These are phyloP conservation scores for Phaethon lepturus DNA, from an alignment of 2,113 vertebrate species.

Conservation along the genomic window DNA sequence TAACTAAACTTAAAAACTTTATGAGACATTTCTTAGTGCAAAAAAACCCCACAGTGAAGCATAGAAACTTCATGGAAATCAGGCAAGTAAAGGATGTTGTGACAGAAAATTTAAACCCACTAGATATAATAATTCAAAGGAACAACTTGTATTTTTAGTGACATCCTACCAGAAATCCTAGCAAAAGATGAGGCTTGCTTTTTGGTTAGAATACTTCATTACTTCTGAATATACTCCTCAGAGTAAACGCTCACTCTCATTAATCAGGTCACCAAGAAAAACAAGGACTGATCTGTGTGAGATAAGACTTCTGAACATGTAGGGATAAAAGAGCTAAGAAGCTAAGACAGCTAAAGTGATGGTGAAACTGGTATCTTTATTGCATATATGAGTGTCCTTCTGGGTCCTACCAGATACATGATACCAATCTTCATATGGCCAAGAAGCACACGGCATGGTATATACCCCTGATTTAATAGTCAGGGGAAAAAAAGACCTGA, in stretches of 20 bases:
- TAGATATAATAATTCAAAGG: neutral
- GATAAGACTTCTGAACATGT: neutral
- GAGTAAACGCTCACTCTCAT: neutral
- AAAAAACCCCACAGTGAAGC: neutral
- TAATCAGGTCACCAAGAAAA: neutral
- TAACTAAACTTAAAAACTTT: neutral
- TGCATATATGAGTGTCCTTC: neutral
- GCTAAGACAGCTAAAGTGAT: neutral
- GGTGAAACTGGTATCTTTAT: neutral
- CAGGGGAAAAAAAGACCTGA: neutral
- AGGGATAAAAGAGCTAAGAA: neutral
- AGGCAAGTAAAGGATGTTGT: conserved; percentile 13
- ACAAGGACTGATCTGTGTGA: neutral
- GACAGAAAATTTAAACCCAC: neutral
- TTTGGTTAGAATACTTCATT: neutral
- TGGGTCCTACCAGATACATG: neutral
- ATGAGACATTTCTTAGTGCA: neutral
- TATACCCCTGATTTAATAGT: neutral
- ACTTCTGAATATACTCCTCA: neutral
- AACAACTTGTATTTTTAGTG: conserved; percentile 19
- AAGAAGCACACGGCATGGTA: neutral
- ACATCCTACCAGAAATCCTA: neutral
- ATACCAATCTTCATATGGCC: neutral
- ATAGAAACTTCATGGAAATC: neutral
- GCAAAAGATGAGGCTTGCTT: neutral